Percentiles rank a stretch among this genome's conserved stretches.
Conservation (phyloP, 2,797 vertebrate species). For the Lagodon rhomboides region DNA sequence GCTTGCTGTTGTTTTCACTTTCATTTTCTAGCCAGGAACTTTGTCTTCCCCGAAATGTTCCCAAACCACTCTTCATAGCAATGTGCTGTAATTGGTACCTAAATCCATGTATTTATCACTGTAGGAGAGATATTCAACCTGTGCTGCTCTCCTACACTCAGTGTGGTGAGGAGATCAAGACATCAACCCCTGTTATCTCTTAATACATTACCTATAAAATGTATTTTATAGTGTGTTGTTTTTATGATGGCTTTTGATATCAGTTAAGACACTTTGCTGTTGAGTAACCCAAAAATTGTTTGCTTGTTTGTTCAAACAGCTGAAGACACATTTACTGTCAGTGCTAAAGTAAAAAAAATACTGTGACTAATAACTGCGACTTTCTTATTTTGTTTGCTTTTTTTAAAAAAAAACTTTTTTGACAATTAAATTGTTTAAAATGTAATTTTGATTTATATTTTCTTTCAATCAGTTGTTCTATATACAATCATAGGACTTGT, state of each 20-base stretch:
- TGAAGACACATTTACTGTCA: too few species aligned
- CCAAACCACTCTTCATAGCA: background rate
- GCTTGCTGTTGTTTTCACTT: background rate
- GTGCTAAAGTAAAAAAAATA: background rate
- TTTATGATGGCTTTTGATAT: background rate
- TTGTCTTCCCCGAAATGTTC: background rate
- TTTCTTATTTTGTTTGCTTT: too few species aligned
- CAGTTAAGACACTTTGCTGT: background rate
- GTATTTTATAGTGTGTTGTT: background rate
- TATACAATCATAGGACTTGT: too few species aligned
- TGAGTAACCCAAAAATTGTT: too few species aligned
- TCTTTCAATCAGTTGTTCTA: too few species aligned
- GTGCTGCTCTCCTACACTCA: background rate
- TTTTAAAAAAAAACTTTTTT: too few species aligned
- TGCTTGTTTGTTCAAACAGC: background rate
- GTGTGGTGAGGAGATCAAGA: background rate
- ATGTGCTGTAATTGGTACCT: background rate
- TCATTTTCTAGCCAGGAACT: background rate
- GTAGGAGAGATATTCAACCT: background rate
- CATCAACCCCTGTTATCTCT: background rate
- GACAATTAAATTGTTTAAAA: too few species aligned
- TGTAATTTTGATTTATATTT: too few species aligned
- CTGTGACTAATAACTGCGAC: background rate
- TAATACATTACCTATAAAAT: conserved; percentile 12
- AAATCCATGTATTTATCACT: too few species aligned